Percentiles rank a stretch among this genome's conserved stretches.
Conservation (phyloP, 2,113 vertebrate genomes). For the Sminthopsis crassicaudata region DNA sequence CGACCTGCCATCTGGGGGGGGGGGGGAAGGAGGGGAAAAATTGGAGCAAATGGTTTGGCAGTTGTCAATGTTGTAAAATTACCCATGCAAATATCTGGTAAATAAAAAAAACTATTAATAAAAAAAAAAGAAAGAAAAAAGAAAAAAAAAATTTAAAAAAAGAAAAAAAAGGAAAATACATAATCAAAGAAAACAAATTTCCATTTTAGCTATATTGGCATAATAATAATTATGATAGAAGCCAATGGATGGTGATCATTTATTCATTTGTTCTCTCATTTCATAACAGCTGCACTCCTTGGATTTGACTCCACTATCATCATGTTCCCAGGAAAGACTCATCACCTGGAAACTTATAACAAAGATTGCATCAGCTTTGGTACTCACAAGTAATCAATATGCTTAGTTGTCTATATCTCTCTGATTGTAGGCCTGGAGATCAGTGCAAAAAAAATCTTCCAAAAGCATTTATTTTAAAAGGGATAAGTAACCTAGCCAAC, state of each 20-base stretch:
- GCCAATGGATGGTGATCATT: neutral
- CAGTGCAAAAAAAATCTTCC: neutral
- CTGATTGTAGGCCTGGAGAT: neutral
- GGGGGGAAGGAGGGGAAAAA: no score
- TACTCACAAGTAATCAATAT: neutral
- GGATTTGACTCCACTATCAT: neutral
- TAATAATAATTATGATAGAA: no score
- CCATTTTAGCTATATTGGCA: neutral
- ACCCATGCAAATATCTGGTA: no score
- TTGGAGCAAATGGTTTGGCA: no score
- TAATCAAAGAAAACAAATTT: neutral
- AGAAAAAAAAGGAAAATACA: no score
- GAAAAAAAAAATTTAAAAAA: neutral
- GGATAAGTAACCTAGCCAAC: neutral
- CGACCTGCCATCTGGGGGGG: no score
- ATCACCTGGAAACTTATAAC: neutral
- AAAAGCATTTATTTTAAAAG: neutral
- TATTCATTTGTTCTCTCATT: neutral
- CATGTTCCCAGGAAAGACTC: neutral
- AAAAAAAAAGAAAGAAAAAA: no score
- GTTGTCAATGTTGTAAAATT: no score
- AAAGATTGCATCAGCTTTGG: neutral
- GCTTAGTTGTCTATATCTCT: neutral
- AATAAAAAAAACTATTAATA: no score
- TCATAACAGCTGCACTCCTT: neutral